Evolutionary conservation across 2,888 invertebrate genomes (phyloP), one percentile per base, ranked within the genome.

Genomic region (Phortica magna): DNA sequence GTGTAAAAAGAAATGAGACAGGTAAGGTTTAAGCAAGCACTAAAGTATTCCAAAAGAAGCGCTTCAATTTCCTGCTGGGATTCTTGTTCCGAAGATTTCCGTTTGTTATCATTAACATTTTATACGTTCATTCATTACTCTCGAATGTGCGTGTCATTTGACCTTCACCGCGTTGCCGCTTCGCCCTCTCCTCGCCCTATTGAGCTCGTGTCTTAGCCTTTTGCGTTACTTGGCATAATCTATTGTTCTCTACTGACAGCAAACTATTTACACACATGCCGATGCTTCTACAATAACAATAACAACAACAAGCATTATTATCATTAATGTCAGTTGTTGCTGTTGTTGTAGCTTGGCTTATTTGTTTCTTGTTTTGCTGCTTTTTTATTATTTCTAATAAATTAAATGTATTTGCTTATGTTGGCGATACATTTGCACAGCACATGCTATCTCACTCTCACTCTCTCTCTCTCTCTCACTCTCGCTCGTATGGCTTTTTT

Each of bases 301-400:
- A 61, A 22, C 5, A 41, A 42, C 2, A 67, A 14, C 19, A 68
- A 17, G 12, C 53, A 55, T 53, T 14, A 71, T 78, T 78, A 82
- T 81, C 81, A 87, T 86, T 86, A 87, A 86, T 87, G 85, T 82
- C 85, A 79, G 78, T 80, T 80, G 55, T 41, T 41, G 59, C 14
- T 43, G 7, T 70, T 17, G 14, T 41, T 41, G 59, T 57, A 14
- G 19, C 0, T 17, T 10, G 19, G 19, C 43, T 59, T 57, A n/a
- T n/a, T 55, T 59, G 48, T 75, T 39, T 22, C 22, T 65, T 53
- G 41, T 65, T 57, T 73, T 57, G 19, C 41, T 59, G 42, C 61
- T 61, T 61, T 61, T 31, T 31, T 31, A 31, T 31, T 31, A 4
- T 31, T 43, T 48, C 68, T 68, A 39, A 71, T 55, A 71, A 55